Percentiles rank a stretch among this genome's conserved stretches.
phyloP scores from a whole-genome alignment of 2,888 invertebrate species.

The Cerceris ruficornis region DNA sequence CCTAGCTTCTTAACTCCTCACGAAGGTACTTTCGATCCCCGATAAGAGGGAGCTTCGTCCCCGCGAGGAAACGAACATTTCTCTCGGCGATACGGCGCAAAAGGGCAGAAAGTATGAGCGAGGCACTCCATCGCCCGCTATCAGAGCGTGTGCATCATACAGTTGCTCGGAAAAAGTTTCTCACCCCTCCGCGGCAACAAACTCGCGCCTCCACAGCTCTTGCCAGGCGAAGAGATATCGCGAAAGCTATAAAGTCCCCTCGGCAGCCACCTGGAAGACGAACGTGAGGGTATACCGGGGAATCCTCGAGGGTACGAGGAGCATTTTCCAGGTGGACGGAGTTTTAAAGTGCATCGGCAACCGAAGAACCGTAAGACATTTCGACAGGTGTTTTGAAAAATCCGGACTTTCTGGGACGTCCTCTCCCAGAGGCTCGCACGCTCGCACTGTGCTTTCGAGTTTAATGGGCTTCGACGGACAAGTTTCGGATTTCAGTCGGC shows the following conservation, averaged over 20 bases:
- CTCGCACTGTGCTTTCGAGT: conserved; percentile 7
- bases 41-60: conserved; percentile 26
- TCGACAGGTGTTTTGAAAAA: conserved; percentile 55
- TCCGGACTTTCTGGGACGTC: conserved; percentile 6
- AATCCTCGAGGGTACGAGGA: conserved; percentile 27
- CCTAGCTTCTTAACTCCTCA: conserved; percentile 9
- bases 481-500: background rate
- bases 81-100: conserved; percentile 61
- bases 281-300: conserved; percentile 13
- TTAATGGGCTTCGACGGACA: conserved; percentile 7
- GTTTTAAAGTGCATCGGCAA: conserved; percentile 41
- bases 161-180: conserved; percentile 52
- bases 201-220: conserved; percentile 13
- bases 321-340: conserved; percentile 43
- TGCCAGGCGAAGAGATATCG: conserved; percentile 40
- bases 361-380: conserved; percentile 30
- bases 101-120: conserved; percentile 67
- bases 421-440: background rate
- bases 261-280: conserved; percentile 36
- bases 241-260: conserved; percentile 48
- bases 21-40: conserved; percentile 18
- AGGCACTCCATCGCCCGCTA: conserved; percentile 53
- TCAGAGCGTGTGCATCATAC: conserved; percentile 52
- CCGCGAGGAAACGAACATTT: conserved; percentile 58
- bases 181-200: conserved; percentile 7